phyloP scores from a whole-genome alignment of 2,797 vertebrate genomes.

The Aulostomus chinensis region DNA sequence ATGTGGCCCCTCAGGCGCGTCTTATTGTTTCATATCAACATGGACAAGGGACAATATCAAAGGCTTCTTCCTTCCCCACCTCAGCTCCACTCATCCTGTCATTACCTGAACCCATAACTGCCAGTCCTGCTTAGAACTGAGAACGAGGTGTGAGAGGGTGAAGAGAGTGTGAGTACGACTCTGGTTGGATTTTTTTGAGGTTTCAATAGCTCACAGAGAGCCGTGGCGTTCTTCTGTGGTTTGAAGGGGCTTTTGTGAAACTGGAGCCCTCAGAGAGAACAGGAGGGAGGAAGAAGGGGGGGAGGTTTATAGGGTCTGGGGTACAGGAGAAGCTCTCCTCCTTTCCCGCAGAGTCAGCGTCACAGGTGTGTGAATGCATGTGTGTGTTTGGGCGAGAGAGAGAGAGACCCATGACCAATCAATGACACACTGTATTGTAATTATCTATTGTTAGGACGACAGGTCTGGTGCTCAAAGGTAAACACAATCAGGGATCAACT shows the following conservation, averaged over 20 bases:
- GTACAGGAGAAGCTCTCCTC: slow-evolving; percentile 39
- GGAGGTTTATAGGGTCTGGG: background rate
- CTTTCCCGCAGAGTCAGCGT: slow-evolving; percentile 58
- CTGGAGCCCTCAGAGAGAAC: slow-evolving; percentile 38
- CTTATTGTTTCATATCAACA: slow-evolving; percentile 44
- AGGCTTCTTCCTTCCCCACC: slow-evolving; percentile 11
- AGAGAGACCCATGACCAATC: slow-evolving; percentile 54
- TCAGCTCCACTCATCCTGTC: slow-evolving; percentile 4
- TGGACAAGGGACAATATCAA: slow-evolving; percentile 20
- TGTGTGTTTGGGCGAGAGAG: slow-evolving; percentile 27
- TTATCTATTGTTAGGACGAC: slow-evolving; percentile 46
- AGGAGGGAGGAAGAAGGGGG: background rate
- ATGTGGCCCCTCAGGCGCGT: slow-evolving; percentile 27
- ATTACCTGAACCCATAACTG: slow-evolving; percentile 14
- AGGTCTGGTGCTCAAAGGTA: slow-evolving; percentile 48
- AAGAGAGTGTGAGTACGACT: slow-evolving; percentile 17
- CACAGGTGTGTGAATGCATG: slow-evolving; percentile 70
- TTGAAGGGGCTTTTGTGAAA: slow-evolving; percentile 68
- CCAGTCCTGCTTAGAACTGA: slow-evolving; percentile 3
- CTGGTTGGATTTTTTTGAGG: slow-evolving; percentile 48
- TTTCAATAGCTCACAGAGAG: slow-evolving; percentile 63
- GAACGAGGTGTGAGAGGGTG: slow-evolving; percentile 42
- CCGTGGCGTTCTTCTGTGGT: slow-evolving; percentile 52
- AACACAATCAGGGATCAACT: slow-evolving; percentile 48
- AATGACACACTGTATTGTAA: slow-evolving; percentile 73